Evolutionary conservation across 2,797 vertebrate genomes (phyloP).

Genomic region (Tapirus indicus): DNA sequence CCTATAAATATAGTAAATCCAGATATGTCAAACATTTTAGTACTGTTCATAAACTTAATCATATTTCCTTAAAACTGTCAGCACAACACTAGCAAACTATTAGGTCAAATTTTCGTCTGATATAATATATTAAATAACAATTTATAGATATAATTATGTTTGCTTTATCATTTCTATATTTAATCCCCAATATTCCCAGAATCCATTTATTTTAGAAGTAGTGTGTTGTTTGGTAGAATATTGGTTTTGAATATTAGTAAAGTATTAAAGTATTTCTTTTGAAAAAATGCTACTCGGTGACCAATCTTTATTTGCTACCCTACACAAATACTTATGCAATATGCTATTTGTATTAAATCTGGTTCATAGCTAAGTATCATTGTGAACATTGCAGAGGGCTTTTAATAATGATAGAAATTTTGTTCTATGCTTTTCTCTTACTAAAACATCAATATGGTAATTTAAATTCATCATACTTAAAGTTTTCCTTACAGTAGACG

Average conservation of each 20-base stretch:
- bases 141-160: not conserved
- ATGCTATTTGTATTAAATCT: not conserved
- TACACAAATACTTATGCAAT: not conserved
- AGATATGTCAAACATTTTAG: not conserved
- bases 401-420: not conserved
- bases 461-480: not conserved
- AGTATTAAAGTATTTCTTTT: not conserved
- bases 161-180: not conserved
- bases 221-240: not conserved
- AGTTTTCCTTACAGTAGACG: not conserved
- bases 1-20: not conserved
- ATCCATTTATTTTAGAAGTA: not conserved
- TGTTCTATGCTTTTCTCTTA: not conserved
- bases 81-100: not conserved
- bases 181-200: not conserved
- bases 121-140: not conserved
- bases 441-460: not conserved
- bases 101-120: not conserved
- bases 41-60: not conserved
- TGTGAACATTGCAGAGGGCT: not conserved
- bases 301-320: not conserved
- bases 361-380: not conserved
- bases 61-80: not conserved
- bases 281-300: not conserved
- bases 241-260: not conserved